Evolutionary conservation across 30 jellyfish, hydroid and myxozoan species (phyloP).

Genomic region (Pelagia noctiluca): DNA sequence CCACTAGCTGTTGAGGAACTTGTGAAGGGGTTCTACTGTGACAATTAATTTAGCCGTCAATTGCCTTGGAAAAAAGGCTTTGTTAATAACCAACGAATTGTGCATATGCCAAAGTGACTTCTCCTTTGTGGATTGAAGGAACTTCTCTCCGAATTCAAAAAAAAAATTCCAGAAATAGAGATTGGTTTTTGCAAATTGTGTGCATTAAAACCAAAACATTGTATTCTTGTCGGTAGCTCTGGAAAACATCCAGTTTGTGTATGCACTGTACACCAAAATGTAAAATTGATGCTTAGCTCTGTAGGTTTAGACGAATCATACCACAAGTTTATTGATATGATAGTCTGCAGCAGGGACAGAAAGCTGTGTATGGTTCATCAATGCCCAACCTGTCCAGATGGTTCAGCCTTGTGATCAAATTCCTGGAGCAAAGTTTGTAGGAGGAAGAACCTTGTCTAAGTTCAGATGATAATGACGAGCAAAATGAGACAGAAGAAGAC

Average conservation of each 20-base stretch:
- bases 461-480: not conserved
- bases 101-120: conserved; percentile 43
- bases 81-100: conserved; percentile 43
- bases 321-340: conserved; percentile 46
- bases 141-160: conserved; percentile 59
- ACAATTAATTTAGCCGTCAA: not conserved
- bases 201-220: conserved; percentile 75
- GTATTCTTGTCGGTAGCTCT: conserved; percentile 64
- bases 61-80: no score
- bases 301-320: not conserved
- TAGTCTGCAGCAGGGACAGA: conserved; percentile 10
- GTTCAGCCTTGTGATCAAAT: not conserved
- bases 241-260: conserved; percentile 86
- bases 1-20: not conserved
- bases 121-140: conserved; percentile 68
- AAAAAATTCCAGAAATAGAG: conserved; percentile 37
- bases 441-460: no score
- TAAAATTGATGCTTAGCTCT: conserved; percentile 22
- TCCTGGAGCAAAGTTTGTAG: not conserved
- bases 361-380: conserved; percentile 39
- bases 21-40: not conserved
- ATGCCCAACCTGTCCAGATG: conserved; percentile 27
- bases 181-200: conserved; percentile 74
- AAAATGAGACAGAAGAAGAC: not conserved
- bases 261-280: conserved; percentile 73